Conservation (phyloP, 2,113 vertebrate genomes). For the Bos javanicus region DNA sequence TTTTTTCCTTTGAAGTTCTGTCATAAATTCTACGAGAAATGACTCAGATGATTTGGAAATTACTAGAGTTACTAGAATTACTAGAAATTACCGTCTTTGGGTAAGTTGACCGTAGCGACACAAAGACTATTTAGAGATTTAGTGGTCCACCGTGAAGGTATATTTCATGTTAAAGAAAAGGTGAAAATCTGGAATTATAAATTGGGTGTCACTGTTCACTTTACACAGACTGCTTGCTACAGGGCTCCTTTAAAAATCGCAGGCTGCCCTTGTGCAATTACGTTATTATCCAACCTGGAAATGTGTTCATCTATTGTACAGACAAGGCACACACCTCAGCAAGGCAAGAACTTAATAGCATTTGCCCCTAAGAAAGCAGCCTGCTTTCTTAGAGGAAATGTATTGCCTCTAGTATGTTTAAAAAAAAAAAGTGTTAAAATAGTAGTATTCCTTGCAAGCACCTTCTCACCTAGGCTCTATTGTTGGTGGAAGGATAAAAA, state of each 20-base stretch:
- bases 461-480: neutral
- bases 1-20: neutral
- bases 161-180: neutral
- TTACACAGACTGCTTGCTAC: neutral
- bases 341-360: neutral
- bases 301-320: neutral
- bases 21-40: conserved; percentile 23
- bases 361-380: neutral
- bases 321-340: neutral
- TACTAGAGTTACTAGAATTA: conserved; percentile 16
- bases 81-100: neutral
- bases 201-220: neutral
- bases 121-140: neutral
- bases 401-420: neutral
- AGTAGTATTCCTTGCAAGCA: neutral
- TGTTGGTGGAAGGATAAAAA: neutral
- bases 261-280: neutral
- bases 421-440: neutral
- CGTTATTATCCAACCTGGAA: neutral
- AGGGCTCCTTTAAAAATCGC: neutral
- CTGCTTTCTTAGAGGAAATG: neutral
- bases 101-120: neutral
- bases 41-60: conserved; percentile 43
- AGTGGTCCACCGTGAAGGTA: neutral
- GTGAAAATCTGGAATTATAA: neutral